A percentile compares a stretch with the other conserved stretches of the same genome.
Evolutionary conservation across 2,113 vertebrate genomes (phyloP).

Genomic region (Gallinago media): DNA sequence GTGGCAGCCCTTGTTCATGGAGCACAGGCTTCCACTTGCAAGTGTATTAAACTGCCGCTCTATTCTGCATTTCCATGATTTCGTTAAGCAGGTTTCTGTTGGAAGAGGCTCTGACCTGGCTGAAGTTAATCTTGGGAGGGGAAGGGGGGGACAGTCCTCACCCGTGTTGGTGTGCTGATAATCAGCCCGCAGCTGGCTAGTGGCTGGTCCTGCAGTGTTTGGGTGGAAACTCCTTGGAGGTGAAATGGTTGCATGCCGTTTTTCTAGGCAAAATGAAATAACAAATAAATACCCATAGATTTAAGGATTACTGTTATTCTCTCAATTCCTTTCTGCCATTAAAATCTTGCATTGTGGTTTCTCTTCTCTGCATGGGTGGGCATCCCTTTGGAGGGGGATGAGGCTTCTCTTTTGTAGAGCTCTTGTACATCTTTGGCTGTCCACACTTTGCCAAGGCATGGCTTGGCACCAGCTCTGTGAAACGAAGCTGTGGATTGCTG

Average conservation of each 20-base stretch:
- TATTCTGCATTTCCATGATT: not conserved
- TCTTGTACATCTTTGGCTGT: rapidly evolving
- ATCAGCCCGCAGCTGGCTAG: not conserved
- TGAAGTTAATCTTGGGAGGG: not conserved
- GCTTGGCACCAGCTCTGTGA: rapidly evolving
- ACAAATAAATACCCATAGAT: not conserved
- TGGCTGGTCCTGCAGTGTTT: rapidly evolving
- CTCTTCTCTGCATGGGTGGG: not conserved
- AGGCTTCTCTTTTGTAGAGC: rapidly evolving
- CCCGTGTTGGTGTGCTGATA: not conserved
- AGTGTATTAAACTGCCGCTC: not conserved
- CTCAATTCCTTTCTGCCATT: not conserved
- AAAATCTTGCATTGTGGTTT: not conserved
- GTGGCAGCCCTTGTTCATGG: not conserved
- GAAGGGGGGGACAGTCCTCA: not conserved
- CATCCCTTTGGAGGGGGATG: not conserved
- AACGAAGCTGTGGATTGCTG: rapidly evolving
- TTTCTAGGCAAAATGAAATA: not conserved
- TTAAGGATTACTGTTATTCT: not conserved
- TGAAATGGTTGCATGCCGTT: rapidly evolving
- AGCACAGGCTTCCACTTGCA: not conserved
- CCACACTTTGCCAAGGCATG: rapidly evolving
- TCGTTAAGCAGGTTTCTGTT: not conserved
- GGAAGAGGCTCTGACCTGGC: not conserved
- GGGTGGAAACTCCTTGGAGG: not conserved